A percentile compares a stretch with the other conserved stretches of the same genome.
phyloP scores from a whole-genome alignment of 2,113 vertebrate genomes.

The Barbus barbus region DNA sequence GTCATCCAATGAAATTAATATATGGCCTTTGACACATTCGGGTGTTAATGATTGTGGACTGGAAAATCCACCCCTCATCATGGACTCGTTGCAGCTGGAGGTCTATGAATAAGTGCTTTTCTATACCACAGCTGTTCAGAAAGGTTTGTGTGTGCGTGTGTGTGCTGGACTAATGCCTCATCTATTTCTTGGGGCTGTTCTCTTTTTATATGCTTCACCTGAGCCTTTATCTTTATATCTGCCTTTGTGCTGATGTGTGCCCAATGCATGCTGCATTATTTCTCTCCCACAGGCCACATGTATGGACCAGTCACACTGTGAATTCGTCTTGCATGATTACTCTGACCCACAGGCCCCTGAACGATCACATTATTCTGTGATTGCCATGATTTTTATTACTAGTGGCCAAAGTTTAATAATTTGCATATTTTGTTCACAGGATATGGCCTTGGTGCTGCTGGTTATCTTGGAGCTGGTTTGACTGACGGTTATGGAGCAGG shows the following conservation, averaged over 20 bases:
- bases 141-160: not conserved
- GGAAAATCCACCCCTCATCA: slow-evolving; percentile 35
- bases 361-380: not conserved
- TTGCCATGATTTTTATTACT: not conserved
- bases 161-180: not conserved
- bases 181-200: not conserved
- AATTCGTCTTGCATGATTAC: not conserved
- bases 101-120: slow-evolving; percentile 1
- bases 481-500: slow-evolving; percentile 64
- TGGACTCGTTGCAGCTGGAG: slow-evolving; percentile 22
- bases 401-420: slow-evolving; percentile 7
- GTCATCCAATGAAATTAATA: not conserved
- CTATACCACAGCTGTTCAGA: slow-evolving; percentile 4
- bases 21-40: not conserved
- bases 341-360: not conserved
- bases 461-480: slow-evolving; percentile 65
- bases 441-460: slow-evolving; percentile 62
- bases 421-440: slow-evolving; percentile 60
- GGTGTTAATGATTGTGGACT: slow-evolving; percentile 17
- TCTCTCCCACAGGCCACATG: not conserved
- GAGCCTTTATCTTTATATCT: slow-evolving; percentile 3
- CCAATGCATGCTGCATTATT: slow-evolving; percentile 13
- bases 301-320: not conserved
- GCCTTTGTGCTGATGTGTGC: not conserved
- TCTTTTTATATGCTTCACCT: slow-evolving; percentile 20